Conservation (phyloP, 2,113 vertebrate genomes). For the Oophaga pumilio region DNA sequence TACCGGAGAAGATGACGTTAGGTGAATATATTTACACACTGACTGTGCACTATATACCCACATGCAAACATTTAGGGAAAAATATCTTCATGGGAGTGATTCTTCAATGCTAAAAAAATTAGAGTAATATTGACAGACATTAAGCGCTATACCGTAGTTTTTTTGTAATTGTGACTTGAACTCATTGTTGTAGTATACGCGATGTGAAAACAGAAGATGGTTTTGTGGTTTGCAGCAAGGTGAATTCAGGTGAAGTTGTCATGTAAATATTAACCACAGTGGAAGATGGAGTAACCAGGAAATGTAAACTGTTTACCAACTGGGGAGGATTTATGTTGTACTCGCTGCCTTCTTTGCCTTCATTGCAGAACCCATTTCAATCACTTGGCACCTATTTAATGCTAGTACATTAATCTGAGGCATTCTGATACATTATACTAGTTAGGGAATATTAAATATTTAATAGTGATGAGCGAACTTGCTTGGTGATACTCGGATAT, state of each 20-base stretch:
- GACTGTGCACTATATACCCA: too few species aligned
- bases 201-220: background rate
- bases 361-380: background rate
- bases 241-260: background rate
- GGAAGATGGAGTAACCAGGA: background rate
- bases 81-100: background rate
- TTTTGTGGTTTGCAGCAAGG: background rate
- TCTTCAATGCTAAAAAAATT: background rate
- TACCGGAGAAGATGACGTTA: too few species aligned
- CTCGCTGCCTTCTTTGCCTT: background rate
- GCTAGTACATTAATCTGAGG: too few species aligned
- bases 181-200: background rate
- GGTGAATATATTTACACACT: too few species aligned
- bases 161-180: background rate
- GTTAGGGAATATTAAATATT: too few species aligned
- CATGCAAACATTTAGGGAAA: background rate
- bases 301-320: background rate
- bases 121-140: background rate
- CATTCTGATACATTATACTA: too few species aligned
- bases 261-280: background rate
- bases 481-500: too few species aligned
- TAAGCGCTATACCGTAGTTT: background rate
- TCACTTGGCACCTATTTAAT: background rate
- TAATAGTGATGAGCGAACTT: too few species aligned
- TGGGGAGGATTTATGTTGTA: background rate